Percentiles rank a stretch among this genome's conserved stretches.
Conservation (phyloP, 2,113 vertebrate species). For the Brachyistius frenatus region DNA sequence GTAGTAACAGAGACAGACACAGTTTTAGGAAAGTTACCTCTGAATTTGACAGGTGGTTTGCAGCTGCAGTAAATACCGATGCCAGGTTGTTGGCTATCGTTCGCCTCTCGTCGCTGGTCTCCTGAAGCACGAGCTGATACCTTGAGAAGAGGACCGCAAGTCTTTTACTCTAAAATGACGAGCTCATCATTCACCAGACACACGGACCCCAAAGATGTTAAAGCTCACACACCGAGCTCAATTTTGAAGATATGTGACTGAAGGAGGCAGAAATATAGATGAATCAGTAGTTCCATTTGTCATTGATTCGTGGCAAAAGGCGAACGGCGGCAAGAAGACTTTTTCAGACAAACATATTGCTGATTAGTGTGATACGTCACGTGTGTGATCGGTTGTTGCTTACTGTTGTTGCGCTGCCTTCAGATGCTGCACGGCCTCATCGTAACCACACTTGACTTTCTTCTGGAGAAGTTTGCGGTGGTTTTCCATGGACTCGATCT, state of each 20-base stretch:
- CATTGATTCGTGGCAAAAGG: no score
- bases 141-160: constrained; percentile 57
- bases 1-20: neutral
- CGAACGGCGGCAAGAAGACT: no score
- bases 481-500: constrained; percentile 79
- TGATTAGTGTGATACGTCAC: no score
- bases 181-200: neutral
- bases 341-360: no score
- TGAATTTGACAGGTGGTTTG: constrained; percentile 75
- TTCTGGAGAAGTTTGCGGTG: constrained; percentile 81
- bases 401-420: constrained; percentile 84
- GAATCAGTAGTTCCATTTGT: neutral
- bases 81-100: constrained; percentile 81
- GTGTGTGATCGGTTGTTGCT: constrained; percentile 28
- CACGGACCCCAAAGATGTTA: no score
- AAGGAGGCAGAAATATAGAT: neutral
- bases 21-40: constrained; percentile 73
- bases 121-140: constrained; percentile 85
- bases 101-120: constrained; percentile 83
- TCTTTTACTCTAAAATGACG: neutral
- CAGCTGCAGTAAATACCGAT: constrained; percentile 70
- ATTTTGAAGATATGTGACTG: no score
- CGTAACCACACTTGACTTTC: constrained; percentile 80
- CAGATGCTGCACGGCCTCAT: constrained; percentile 79
- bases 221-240: no score